Percentiles rank a stretch among this genome's conserved stretches.
These are phyloP conservation scores for Stratiomys singularior DNA, from an alignment of 2,888 invertebrate species.

Conservation along the genomic window DNA sequence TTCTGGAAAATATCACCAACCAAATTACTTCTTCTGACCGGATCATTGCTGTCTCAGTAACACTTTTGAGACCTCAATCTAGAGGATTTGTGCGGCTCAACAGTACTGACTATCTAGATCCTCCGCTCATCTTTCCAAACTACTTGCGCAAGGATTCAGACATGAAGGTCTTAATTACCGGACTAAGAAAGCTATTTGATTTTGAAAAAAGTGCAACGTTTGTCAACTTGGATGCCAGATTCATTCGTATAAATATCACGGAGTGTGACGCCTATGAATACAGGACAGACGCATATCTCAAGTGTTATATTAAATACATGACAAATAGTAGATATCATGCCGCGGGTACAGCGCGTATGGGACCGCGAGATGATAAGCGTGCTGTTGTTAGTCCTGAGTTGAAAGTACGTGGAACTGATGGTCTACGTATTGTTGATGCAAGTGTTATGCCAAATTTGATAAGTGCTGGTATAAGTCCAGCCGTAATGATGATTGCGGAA, in stretches of 20 bases:
- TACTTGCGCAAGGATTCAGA: conserved; percentile 68
- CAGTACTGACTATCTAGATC: conserved; percentile 66
- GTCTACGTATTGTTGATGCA: conserved; percentile 82
- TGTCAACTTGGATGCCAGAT: conserved; percentile 30
- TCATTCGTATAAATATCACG: conserved; percentile 52
- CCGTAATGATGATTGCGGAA: conserved; percentile 87
- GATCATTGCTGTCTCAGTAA: conserved; percentile 56
- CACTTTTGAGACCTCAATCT: conserved; percentile 62
- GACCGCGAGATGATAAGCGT: conserved; percentile 63
- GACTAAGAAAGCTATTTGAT: conserved; percentile 66
- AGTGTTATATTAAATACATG: conserved; percentile 69
- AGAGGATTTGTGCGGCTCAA: conserved; percentile 67
- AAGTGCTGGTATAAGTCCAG: conserved; percentile 84
- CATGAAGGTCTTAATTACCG: conserved; percentile 59
- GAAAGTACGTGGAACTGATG: conserved; percentile 69
- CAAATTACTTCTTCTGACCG: not conserved
- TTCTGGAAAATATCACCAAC: not conserved
- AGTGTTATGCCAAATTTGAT: conserved; percentile 84
- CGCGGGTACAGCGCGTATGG: conserved; percentile 78
- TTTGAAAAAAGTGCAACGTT: conserved; percentile 49
- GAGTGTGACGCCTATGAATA: conserved; percentile 54
- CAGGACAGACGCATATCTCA: conserved; percentile 67
- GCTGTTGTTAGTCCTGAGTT: conserved; percentile 69
- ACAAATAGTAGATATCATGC: conserved; percentile 73
- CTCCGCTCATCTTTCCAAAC: conserved; percentile 69